A percentile compares a stretch with the other conserved stretches of the same genome.
phyloP scores from a whole-genome alignment of 92 coral and sea anemone species.

The Pocillopora grandis region DNA sequence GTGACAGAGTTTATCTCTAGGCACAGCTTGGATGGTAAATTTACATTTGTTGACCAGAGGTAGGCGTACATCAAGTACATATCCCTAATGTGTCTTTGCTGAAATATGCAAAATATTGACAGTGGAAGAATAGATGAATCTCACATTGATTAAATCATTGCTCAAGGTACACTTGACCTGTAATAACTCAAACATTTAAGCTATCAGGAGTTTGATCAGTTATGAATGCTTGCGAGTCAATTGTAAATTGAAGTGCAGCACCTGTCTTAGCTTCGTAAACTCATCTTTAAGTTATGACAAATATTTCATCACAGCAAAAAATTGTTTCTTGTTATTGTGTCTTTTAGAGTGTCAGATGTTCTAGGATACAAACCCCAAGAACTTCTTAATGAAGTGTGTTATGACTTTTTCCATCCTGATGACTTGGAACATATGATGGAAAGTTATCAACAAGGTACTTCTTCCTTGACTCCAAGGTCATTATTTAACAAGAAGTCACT shows the following conservation, averaged over 20 bases:
- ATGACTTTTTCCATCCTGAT: constrained; percentile 93
- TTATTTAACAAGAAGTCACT: background rate
- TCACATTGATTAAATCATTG: too few relatives aligned
- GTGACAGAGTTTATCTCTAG: constrained; percentile 92
- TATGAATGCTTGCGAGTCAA: background rate
- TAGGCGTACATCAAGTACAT: constrained; percentile 8
- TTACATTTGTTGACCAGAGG: constrained; percentile 98
- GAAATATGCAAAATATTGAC: too few relatives aligned
- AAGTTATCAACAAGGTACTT: constrained; percentile 93
- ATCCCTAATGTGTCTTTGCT: background rate
- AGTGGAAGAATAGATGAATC: too few relatives aligned
- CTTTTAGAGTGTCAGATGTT: constrained; percentile 79
- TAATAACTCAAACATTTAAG: too few relatives aligned
- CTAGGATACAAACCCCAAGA: constrained; percentile 94
- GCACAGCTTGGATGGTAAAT: constrained; percentile 95
- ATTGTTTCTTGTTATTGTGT: background rate
- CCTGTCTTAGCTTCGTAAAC: too few relatives aligned
- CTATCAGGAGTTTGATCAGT: too few relatives aligned
- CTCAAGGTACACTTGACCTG: too few relatives aligned
- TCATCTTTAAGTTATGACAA: too few relatives aligned
- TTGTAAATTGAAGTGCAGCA: background rate
- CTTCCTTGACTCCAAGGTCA: too few relatives aligned
- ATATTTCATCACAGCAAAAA: background rate
- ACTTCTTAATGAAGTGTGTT: constrained; percentile 84
- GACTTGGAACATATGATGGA: constrained; percentile 95